A percentile compares a stretch with the other conserved stretches of the same genome.
Conservation (phyloP, 2,113 vertebrate genomes). For the Egretta garzetta region DNA sequence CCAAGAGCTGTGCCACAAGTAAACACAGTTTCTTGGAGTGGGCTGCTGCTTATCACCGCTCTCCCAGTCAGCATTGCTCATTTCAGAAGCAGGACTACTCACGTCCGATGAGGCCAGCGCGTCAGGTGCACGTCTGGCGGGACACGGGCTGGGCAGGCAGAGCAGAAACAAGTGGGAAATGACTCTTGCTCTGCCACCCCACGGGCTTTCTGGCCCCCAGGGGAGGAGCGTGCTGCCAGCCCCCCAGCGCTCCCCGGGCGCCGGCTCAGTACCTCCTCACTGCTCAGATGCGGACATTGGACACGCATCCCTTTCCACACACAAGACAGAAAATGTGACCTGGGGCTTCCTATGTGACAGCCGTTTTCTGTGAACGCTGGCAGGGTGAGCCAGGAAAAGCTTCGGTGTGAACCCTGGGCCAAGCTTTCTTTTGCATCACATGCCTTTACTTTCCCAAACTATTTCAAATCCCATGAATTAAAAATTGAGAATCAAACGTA, state of each 20-base stretch:
- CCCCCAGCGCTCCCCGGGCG: not conserved
- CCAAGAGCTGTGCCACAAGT: not conserved
- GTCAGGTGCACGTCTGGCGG: accelerated
- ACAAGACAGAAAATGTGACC: not conserved
- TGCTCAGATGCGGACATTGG: not conserved
- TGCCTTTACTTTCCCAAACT: not conserved
- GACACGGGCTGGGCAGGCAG: accelerated
- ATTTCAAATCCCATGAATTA: not conserved
- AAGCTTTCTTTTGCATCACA: not conserved
- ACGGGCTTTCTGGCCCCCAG: not conserved
- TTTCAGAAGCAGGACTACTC: not conserved
- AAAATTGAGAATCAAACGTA: not conserved
- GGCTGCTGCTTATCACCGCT: not conserved
- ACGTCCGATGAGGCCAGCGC: accelerated
- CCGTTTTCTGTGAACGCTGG: not conserved
- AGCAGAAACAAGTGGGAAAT: not conserved
- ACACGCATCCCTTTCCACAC: too few relatives aligned
- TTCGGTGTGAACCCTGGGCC: not conserved
- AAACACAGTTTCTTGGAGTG: not conserved
- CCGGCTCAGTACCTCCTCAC: not conserved
- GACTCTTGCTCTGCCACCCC: not conserved
- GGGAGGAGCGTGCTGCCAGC: not conserved
- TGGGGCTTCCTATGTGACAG: not conserved
- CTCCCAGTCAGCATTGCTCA: accelerated
- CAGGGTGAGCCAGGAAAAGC: not conserved